These are phyloP conservation scores for Nymphalis urticae DNA, from an alignment of 2,888 invertebrate species.

Conservation along the genomic window DNA sequence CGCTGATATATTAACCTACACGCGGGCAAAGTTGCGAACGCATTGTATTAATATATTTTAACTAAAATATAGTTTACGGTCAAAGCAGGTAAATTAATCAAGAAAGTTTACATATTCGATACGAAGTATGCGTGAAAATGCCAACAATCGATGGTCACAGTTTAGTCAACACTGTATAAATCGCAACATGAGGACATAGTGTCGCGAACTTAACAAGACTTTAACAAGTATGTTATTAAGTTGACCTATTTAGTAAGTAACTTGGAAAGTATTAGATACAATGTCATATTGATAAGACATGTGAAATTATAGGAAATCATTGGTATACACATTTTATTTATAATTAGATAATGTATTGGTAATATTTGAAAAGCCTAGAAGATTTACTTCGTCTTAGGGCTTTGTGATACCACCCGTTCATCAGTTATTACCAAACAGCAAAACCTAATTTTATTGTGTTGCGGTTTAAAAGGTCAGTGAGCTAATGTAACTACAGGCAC, in stretches of 20 bases:
- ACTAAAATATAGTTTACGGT: slow-evolving; percentile 33
- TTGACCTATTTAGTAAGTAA: neutral
- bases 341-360: too few species aligned
- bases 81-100: slow-evolving; percentile 30
- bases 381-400: too few species aligned
- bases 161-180: slow-evolving; percentile 31
- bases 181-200: slow-evolving; percentile 25
- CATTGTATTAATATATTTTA: slow-evolving; percentile 12
- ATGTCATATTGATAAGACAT: neutral
- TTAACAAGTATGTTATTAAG: slow-evolving; percentile 15
- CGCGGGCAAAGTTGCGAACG: neutral
- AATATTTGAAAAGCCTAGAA: too few species aligned
- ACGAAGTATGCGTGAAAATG: slow-evolving; percentile 58
- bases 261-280: neutral
- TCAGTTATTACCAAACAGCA: too few species aligned
- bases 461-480: too few species aligned
- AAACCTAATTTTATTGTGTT: too few species aligned
- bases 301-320: neutral
- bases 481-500: too few species aligned
- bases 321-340: too few species aligned
- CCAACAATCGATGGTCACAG: slow-evolving; percentile 52
- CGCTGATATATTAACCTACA: too few species aligned
- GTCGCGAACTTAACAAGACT: slow-evolving; percentile 16
- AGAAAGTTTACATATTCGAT: slow-evolving; percentile 49
- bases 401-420: too few species aligned